A percentile compares a stretch with the other conserved stretches of the same genome.
Evolutionary conservation across 2,888 invertebrate species (phyloP).

Genomic region (Criorhina ranunculi): DNA sequence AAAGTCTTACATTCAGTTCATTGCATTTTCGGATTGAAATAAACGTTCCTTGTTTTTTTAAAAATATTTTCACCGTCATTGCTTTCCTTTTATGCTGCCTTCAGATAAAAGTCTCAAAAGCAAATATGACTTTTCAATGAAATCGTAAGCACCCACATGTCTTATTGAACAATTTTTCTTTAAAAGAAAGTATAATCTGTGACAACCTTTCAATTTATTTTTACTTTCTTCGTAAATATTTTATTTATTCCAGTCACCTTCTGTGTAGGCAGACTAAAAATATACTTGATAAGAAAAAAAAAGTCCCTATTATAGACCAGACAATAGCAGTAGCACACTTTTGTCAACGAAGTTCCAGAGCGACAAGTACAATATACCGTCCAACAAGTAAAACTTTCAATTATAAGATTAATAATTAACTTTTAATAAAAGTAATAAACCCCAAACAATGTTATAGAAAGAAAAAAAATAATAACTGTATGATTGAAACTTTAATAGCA

Average conservation of each 20-base stretch:
- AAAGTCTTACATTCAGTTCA: neutral
- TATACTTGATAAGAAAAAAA: slow-evolving; percentile 2
- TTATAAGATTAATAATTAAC: slow-evolving; percentile 40
- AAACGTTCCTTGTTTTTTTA: neutral
- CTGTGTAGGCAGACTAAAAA: slow-evolving; percentile 2
- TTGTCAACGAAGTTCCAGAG: slow-evolving; percentile 9
- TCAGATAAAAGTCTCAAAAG: neutral
- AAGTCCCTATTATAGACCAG: slow-evolving; percentile 15
- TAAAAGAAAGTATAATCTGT: slow-evolving; percentile 26
- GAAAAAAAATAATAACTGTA: slow-evolving; percentile 11
- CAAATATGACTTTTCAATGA: neutral
- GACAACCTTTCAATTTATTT: slow-evolving; percentile 13
- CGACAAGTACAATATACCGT: neutral
- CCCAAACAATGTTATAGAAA: slow-evolving; percentile 27
- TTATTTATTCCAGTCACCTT: slow-evolving; percentile 7
- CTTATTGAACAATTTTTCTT: neutral
- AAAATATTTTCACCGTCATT: neutral
- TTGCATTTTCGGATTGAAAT: neutral
- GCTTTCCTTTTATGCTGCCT: neutral
- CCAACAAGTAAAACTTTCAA: slow-evolving; percentile 34
- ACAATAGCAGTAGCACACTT: slow-evolving; percentile 6
- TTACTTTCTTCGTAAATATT: slow-evolving; percentile 26
- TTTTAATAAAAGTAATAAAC: slow-evolving; percentile 41
- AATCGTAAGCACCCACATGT: neutral
- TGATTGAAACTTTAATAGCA: slow-evolving; percentile 8